phyloP scores from a whole-genome alignment of 1,140 invertebrate species.

The Polypedilum vanderplanki region DNA sequence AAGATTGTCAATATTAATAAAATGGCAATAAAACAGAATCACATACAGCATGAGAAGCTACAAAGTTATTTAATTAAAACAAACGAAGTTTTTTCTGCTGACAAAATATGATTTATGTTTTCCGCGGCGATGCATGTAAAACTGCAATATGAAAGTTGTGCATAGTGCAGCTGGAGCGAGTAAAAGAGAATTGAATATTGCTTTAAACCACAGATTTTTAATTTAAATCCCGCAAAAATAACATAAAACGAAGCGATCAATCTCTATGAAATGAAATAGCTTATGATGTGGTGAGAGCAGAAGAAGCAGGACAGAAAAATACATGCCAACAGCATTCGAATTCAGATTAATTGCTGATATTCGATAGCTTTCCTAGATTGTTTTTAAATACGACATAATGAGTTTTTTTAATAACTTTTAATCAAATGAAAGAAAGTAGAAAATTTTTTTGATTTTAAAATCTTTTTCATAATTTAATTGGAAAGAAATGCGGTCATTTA shows the following conservation, averaged over 20 bases:
- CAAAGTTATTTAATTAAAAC: slow-evolving; percentile 6
- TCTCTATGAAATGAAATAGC: slow-evolving; percentile 13
- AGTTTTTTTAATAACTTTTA: not conserved
- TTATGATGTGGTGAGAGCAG: slow-evolving; percentile 1
- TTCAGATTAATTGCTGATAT: slow-evolving; percentile 19
- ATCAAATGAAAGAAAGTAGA: no score
- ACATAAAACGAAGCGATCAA: slow-evolving; percentile 18
- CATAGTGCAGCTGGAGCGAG: not conserved
- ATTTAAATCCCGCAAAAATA: slow-evolving; percentile 27
- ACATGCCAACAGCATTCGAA: not conserved
- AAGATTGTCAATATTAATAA: not conserved
- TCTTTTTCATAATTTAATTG: no score
- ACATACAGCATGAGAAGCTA: slow-evolving; percentile 1
- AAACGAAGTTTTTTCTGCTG: not conserved
- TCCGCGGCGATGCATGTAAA: not conserved
- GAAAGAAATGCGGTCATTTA: no score
- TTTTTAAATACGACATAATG: not conserved
- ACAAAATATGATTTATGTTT: slow-evolving; percentile 27
- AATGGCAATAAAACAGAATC: not conserved
- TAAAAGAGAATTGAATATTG: not conserved
- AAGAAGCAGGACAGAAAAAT: not conserved
- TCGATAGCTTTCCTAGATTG: not conserved
- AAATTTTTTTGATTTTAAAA: no score
- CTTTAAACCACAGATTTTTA: slow-evolving; percentile 23
- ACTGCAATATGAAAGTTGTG: not conserved